Conservation (phyloP, 2,797 vertebrate genomes). For the Corythornis leucogaster region DNA sequence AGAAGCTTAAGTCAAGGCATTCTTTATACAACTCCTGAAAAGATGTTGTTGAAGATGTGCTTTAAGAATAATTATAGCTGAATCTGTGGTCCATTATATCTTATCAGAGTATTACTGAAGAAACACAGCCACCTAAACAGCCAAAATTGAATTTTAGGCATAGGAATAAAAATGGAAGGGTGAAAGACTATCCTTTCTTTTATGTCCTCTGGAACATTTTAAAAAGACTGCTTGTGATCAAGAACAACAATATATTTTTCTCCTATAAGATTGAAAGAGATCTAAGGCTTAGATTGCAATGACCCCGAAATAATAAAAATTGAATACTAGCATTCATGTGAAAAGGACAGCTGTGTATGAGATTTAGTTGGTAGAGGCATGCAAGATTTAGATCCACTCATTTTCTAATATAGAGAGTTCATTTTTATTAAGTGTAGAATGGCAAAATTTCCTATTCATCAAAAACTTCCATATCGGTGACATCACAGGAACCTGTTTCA, state of each 20-base stretch:
- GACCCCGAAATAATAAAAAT: background rate
- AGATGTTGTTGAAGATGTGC: conserved; percentile 24
- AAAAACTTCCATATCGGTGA: background rate
- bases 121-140: background rate
- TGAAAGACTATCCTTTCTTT: background rate
- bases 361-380: background rate
- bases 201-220: background rate
- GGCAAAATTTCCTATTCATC: background rate
- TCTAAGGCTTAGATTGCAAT: background rate
- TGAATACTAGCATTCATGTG: background rate
- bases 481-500: background rate
- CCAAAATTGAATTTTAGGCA: background rate
- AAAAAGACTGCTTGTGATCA: background rate
- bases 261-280: background rate
- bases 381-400: background rate
- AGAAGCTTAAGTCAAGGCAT: conserved; percentile 40
- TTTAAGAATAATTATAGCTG: conserved; percentile 16
- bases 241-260: background rate
- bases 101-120: background rate
- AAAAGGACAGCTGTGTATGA: background rate
- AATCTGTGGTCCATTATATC: conserved; percentile 15
- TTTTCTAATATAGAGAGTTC: background rate
- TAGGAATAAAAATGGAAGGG: background rate
- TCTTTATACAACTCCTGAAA: conserved; percentile 36
- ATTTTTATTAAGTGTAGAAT: background rate